Conservation (phyloP, 2,113 vertebrate genomes). For the Nibea albiflora region DNA sequence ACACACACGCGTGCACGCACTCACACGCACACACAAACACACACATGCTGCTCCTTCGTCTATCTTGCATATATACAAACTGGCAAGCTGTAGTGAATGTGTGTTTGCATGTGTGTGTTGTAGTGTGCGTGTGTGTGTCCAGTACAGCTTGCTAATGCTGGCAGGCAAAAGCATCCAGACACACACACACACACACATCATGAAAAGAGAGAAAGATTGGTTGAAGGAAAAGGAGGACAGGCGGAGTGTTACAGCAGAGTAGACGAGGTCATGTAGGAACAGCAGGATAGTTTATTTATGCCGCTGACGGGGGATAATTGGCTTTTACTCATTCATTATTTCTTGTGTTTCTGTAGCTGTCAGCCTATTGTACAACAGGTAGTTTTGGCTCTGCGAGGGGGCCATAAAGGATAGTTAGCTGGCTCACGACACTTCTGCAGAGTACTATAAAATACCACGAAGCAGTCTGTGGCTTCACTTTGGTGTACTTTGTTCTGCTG, state of each 20-base stretch:
- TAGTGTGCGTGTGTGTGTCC: constrained; percentile 63
- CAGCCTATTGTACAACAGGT: constrained; percentile 67
- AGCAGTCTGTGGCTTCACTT: constrained; percentile 27
- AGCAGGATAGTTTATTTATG: constrained; percentile 71
- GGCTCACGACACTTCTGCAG: constrained; percentile 2
- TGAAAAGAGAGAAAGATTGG: constrained; percentile 34
- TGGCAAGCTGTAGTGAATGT: constrained; percentile 56
- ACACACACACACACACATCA: constrained; percentile 21
- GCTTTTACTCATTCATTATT: constrained; percentile 70
- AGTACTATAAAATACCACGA: constrained; percentile 18
- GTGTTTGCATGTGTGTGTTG: constrained; percentile 45
- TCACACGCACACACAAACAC: constrained; percentile 34
- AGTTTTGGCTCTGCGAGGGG: constrained; percentile 43
- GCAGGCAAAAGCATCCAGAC: constrained; percentile 68
- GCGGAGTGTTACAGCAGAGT: constrained; percentile 63
- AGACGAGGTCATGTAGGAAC: constrained; percentile 72
- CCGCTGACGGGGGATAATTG: constrained; percentile 58
- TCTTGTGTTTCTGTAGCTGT: constrained; percentile 43
- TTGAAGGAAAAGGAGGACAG: constrained; percentile 70
- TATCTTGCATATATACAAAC: constrained; percentile 63
- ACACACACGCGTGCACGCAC: no score
- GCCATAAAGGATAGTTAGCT: constrained; percentile 35
- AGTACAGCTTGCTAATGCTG: constrained; percentile 76
- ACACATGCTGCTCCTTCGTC: constrained; percentile 47
- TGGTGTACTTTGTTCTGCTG: constrained; percentile 16